Percentiles rank a stretch among this genome's conserved stretches.
Conservation (phyloP, 2,113 vertebrate species). For the Apaloderma vittatum region DNA sequence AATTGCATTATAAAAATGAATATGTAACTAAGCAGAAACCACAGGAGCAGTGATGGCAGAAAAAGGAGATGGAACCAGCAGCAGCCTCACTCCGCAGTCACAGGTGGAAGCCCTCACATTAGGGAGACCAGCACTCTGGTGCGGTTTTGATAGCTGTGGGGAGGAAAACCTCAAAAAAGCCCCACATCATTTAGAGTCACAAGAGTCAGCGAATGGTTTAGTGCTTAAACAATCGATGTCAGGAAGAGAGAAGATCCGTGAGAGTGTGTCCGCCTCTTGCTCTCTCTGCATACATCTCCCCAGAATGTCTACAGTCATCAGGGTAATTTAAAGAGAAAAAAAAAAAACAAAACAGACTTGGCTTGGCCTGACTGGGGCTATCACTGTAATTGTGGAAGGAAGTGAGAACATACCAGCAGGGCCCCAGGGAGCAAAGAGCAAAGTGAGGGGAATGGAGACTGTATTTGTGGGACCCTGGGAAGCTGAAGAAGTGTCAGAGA, state of each 20-base stretch:
- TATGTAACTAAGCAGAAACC: slow-evolving; percentile 80
- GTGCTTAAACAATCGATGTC: slow-evolving; percentile 77
- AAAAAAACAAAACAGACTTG: slow-evolving; percentile 1
- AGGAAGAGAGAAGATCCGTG: slow-evolving; percentile 66
- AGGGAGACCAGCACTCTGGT: slow-evolving; percentile 44
- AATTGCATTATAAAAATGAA: slow-evolving; percentile 82
- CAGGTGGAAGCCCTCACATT: slow-evolving; percentile 77
- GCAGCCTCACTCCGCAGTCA: slow-evolving; percentile 39
- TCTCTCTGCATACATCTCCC: slow-evolving; percentile 32
- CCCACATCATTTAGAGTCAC: slow-evolving; percentile 65
- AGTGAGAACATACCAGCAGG: slow-evolving; percentile 40
- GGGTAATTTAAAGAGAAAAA: slow-evolving; percentile 22
- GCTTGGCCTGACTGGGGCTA: slow-evolving; percentile 51
- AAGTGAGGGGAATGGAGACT: slow-evolving; percentile 19
- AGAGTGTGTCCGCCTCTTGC: slow-evolving; percentile 35
- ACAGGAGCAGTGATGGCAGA: slow-evolving; percentile 72
- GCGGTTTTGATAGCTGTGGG: slow-evolving; percentile 75
- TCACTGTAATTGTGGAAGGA: slow-evolving; percentile 65
- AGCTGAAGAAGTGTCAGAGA: slow-evolving; percentile 26
- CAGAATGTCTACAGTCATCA: slow-evolving; percentile 54
- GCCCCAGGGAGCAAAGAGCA: slow-evolving; percentile 33
- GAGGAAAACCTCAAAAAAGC: slow-evolving; percentile 76
- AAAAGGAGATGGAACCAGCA: slow-evolving; percentile 62
- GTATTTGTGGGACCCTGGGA: slow-evolving; percentile 29
- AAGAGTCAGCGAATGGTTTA: slow-evolving; percentile 64